These are phyloP conservation scores for Trissoscelio sp. DNA, from an alignment of 2,888 invertebrate genomes.

Conservation along the genomic window DNA sequence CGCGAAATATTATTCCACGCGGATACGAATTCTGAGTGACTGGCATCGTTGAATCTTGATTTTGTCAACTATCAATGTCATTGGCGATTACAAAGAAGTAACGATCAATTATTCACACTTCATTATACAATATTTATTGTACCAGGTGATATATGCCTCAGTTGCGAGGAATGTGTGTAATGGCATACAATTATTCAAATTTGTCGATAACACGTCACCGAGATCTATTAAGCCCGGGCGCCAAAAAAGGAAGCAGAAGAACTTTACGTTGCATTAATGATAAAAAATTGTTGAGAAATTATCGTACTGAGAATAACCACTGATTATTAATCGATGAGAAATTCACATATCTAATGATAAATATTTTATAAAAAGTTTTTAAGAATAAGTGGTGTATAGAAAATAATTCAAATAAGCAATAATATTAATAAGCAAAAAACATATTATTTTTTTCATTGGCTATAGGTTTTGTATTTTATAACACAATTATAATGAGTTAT, in stretches of 20 bases:
- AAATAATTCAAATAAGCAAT: too few species aligned
- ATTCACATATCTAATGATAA: too few species aligned
- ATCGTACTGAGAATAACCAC: conserved; percentile 5
- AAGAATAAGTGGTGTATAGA: too few species aligned
- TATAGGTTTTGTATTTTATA: too few species aligned
- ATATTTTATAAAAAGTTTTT: too few species aligned
- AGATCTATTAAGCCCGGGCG: conserved; percentile 31
- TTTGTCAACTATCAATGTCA: conserved; percentile 25
- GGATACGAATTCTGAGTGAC: conserved; percentile 4
- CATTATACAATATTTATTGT: conserved; percentile 59
- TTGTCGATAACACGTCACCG: conserved; percentile 49
- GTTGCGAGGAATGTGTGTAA: conserved; percentile 50
- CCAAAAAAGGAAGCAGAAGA: conserved; percentile 47
- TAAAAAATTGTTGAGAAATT: conserved; percentile 1
- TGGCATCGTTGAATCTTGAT: too few species aligned
- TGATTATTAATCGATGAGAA: conserved; percentile 8
- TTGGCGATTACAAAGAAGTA: conserved; percentile 33
- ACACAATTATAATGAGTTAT: too few species aligned
- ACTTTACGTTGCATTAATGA: conserved; percentile 4
- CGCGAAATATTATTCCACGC: conserved; percentile 39
- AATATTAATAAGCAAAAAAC: too few species aligned
- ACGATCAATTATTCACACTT: conserved; percentile 63
- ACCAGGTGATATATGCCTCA: conserved; percentile 42
- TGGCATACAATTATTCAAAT: conserved; percentile 64
- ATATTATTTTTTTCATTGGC: too few species aligned